Evolutionary conservation across 1,140 invertebrate species (phyloP), one percentile per base, ranked within the genome.

Genomic region (Brachionus asplanchnoidis): DNA sequence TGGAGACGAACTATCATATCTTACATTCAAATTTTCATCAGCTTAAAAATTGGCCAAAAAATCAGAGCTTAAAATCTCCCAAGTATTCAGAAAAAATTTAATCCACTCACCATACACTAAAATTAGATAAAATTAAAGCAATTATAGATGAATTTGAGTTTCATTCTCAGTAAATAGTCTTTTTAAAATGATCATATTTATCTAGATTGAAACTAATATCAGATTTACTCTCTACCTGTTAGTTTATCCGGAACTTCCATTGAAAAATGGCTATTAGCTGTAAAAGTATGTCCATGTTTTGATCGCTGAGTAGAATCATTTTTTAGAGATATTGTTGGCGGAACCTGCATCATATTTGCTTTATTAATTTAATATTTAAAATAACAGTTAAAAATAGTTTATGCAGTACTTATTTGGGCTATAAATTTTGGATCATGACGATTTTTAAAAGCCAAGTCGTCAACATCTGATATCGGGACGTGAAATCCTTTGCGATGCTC

Each of bases 281-380:
- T 6, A 17, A 42, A 65, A 42, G 17, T n/a, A 3, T 50, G 8
- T 28, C 0, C 26, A 36, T 65, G 78, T 17, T 32, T 65, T 56
- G 28, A n/a, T 26, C 50, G n/a, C 3, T 44, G 50, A 65, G 44
- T 40, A 14, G 42, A 46, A 20, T 56, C 56, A 40, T 53, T 56
- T 32, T 26, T 80, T 28, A 80, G 20, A 60, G 79, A 65, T 46
- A 82, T 82, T 40, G 53, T 65, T 20, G 79, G 12, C 14, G 79
- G 79, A 17, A 82, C 79, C 23, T 82, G 79, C 79, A 82, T 82
- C 53, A 82, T 40, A 65, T 82, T 82, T 40, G 50, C 79, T 82
- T 32, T 9, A n/a, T 20, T 9, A 44, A 17, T 46, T 36, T 50
- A 26, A 14, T 12, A 26, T 50, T 77, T 28, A 50, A 77, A 77